Conservation (phyloP, 1,140 invertebrate species). For the Pogonomyrmex californicus region DNA sequence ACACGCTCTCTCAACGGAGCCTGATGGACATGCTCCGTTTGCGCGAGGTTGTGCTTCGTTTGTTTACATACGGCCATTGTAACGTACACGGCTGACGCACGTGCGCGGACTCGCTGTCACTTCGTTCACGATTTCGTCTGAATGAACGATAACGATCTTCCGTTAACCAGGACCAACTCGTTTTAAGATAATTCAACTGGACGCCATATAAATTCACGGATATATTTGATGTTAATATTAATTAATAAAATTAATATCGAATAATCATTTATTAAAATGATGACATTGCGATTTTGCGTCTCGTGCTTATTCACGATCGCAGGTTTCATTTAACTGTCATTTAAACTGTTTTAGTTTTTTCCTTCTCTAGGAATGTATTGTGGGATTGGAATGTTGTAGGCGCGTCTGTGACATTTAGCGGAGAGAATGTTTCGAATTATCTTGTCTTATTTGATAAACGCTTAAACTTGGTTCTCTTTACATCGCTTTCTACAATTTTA, state of each 20-base stretch:
- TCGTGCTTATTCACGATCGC: neutral
- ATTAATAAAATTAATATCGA: neutral
- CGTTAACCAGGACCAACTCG: neutral
- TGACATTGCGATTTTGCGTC: neutral
- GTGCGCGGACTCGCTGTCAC: constrained; percentile 59
- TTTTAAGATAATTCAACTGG: neutral
- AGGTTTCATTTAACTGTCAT: neutral
- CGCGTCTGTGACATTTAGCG: neutral
- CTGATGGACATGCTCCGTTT: neutral
- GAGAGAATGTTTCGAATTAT: neutral
- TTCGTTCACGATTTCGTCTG: constrained; percentile 36
- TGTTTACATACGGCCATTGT: constrained; percentile 72
- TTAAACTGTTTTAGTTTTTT: neutral
- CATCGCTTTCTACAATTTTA: neutral
- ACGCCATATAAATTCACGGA: too few relatives aligned
- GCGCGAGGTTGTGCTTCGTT: constrained; percentile 43
- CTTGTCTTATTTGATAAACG: neutral
- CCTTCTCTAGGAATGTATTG: neutral
- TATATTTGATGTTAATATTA: neutral
- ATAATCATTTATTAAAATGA: neutral
- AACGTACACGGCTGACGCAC: constrained; percentile 64
- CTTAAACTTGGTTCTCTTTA: neutral
- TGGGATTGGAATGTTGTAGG: neutral
- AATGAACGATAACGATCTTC: constrained; percentile 27
- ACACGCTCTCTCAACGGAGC: neutral